Evolutionary conservation across 2,113 vertebrate genomes (phyloP).

Genomic region (Xenus cinereus): DNA sequence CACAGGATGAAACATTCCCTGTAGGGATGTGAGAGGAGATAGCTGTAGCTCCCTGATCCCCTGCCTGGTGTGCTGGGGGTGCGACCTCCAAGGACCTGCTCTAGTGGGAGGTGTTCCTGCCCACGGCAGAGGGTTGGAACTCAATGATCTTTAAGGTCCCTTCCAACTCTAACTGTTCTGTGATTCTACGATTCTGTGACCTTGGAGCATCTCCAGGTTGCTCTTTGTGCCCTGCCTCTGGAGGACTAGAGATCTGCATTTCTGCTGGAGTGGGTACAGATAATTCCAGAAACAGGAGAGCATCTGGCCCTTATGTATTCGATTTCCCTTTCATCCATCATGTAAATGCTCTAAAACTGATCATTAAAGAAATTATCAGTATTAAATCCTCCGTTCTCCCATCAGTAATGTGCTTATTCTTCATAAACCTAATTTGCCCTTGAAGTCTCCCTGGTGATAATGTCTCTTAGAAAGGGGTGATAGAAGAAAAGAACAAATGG

Average conservation of each 20-base stretch:
- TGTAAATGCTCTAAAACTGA: slow-evolving; percentile 28
- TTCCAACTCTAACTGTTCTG: too few relatives aligned
- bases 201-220: not conserved
- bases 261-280: not conserved
- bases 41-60: not conserved
- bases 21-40: accelerated
- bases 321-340: slow-evolving; percentile 8
- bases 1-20: not conserved
- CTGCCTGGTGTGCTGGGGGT: not conserved
- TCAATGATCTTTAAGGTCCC: too few relatives aligned
- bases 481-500: slow-evolving; percentile 12
- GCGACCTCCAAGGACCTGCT: not conserved
- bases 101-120: too few relatives aligned
- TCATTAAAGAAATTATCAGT: slow-evolving; percentile 29
- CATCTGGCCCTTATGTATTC: not conserved
- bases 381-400: slow-evolving; percentile 7
- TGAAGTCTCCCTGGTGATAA: not conserved
- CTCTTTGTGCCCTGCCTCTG: not conserved
- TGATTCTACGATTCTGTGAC: too few relatives aligned
- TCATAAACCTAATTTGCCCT: slow-evolving; percentile 43
- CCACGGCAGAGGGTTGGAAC: too few relatives aligned
- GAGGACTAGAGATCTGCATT: not conserved
- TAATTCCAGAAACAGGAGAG: not conserved
- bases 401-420: slow-evolving; percentile 27
- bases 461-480: not conserved